phyloP scores from a whole-genome alignment of 1,140 invertebrate species.

The Drosophila rufa region DNA sequence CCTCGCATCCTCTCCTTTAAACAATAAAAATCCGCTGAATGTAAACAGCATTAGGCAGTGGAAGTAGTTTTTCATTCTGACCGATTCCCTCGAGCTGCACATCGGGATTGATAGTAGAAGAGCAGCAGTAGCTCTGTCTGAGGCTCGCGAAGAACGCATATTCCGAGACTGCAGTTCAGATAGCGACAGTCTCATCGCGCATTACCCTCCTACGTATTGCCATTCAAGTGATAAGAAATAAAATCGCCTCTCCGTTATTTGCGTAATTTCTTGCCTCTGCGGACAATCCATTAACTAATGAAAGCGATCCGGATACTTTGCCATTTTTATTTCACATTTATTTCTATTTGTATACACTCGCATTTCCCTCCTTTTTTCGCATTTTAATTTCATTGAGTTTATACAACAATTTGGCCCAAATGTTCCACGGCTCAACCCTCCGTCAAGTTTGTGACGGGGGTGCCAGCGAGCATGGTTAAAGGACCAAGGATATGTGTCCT shows the following conservation, averaged over 20 bases:
- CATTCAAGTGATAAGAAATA: slow-evolving; percentile 39
- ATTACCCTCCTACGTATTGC: background rate
- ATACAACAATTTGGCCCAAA: slow-evolving; percentile 72
- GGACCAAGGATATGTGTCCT: slow-evolving; percentile 52
- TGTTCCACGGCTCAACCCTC: slow-evolving; percentile 43
- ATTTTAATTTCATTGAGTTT: slow-evolving; percentile 82
- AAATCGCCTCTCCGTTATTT: slow-evolving; percentile 14
- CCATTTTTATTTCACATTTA: slow-evolving; percentile 55
- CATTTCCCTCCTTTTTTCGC: slow-evolving; percentile 55
- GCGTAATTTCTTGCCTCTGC: slow-evolving; percentile 14
- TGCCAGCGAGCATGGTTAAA: slow-evolving; percentile 19
- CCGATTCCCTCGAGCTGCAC: background rate
- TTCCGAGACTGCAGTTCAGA: slow-evolving; percentile 12
- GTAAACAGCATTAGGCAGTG: slow-evolving; percentile 3
- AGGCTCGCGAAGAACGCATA: background rate
- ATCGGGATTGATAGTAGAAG: background rate
- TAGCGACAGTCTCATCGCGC: background rate
- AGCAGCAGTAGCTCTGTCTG: background rate
- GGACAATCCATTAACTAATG: slow-evolving; percentile 77
- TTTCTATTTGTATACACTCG: slow-evolving; percentile 9
- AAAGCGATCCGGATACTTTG: slow-evolving; percentile 60
- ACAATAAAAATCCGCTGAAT: slow-evolving; percentile 8
- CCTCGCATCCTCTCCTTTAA: background rate
- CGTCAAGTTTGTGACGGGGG: slow-evolving; percentile 5
- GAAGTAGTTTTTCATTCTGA: slow-evolving; percentile 1